Base-by-base conservation (phyloP, 2,888 invertebrate species). In the Andrena dorsata region DNA sequence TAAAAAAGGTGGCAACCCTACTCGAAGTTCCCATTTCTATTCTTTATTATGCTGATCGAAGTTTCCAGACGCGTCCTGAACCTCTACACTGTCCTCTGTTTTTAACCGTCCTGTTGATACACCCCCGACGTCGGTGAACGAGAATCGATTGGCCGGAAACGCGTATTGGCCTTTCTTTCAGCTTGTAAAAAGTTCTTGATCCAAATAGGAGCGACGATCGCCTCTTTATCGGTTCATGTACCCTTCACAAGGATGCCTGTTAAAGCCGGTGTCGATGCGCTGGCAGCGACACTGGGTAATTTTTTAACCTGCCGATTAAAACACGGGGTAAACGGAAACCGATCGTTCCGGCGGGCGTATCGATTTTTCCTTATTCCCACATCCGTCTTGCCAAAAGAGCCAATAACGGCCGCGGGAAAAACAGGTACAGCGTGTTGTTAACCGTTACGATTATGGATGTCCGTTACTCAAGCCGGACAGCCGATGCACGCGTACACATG, bases 351-450 rank as follows among this genome's bases (percentile, higher is more conserved):
- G 60, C 41, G 64, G 53, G 28, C 53, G 61, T 68, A 63, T 71
- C 56, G 74, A 77, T 80, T 81, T 83, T 66, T 71, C 66, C 30
- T 63, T 49, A 64, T 58, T 63, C 74, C 70, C 41, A 41, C 76
- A 77, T 83, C 73, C 49, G 73, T 83, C 71, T 74, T 76, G 13
- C 49, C n/a, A 16, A 23, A 66, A 66, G 60, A 63, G 58, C 66
- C 81, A 76, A 81, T 76, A 83, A 73, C 74, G 83, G 47, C 56
- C 76, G 49, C 65, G 73, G 74, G 76, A 77, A 81, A 83, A 83
- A 70, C 70, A 71, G 61, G 35, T 8, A 28, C 49, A 30, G 30
- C 60, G 49, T 76, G 76, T 70, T 69, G 20, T 56, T 56, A 56
- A 23, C 56, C 65, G 76, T 81, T 83, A 83, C 74, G 74, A 77